These are phyloP conservation scores for Saimiri boliviensis DNA, from an alignment of 2,113 vertebrate genomes.

Conservation along the genomic window DNA sequence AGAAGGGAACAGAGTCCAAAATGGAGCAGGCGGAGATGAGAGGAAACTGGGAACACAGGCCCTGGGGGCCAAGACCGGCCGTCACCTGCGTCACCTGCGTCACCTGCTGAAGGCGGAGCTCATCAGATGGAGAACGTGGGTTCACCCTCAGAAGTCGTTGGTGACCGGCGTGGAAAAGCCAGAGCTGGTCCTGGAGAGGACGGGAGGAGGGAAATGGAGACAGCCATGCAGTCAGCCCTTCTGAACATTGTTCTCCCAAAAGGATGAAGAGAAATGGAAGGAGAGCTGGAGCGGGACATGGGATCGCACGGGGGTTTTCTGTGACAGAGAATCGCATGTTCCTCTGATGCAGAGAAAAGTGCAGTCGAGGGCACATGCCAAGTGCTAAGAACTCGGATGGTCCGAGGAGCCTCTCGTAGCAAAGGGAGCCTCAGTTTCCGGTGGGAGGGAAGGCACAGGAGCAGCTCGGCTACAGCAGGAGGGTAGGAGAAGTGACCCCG, in stretches of 20 bases:
- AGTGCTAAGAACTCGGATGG: accelerated
- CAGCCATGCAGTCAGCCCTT: accelerated
- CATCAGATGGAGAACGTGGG: accelerated
- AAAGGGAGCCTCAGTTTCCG: neutral
- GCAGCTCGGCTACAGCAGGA: neutral
- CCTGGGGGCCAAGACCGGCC: neutral
- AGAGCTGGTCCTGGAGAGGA: neutral
- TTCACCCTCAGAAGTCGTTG: accelerated
- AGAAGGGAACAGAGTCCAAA: neutral
- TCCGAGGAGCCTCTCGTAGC: neutral
- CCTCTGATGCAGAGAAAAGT: neutral
- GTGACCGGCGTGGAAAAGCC: neutral
- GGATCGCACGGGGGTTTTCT: neutral
- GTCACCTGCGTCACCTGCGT: no score
- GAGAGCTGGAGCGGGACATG: no score
- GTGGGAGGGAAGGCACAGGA: no score
- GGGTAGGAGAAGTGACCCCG: neutral
- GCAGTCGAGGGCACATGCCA: accelerated
- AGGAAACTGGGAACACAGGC: no score
- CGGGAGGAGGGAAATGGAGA: neutral
- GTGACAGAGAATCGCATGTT: accelerated
- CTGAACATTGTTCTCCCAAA: neutral
- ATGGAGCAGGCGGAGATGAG: neutral
- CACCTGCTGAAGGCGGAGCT: neutral
- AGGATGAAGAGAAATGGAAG: neutral